Base-by-base conservation (phyloP, 2,797 vertebrate species). In the Meriones psammophilus region DNA sequence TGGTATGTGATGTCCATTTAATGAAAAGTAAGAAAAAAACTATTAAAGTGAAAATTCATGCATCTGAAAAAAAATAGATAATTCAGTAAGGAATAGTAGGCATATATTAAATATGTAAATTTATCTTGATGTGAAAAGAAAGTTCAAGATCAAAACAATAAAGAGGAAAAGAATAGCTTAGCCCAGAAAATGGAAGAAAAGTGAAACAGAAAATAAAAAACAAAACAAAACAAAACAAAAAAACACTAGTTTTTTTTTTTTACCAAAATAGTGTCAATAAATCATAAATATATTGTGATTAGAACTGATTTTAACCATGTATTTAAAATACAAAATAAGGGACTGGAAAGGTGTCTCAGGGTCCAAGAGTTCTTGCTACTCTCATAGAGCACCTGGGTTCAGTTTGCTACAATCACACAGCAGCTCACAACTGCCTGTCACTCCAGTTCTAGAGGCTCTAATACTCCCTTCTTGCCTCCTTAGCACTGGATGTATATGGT, bases 221-320 rank as follows among this genome's bases (percentile, higher is more conserved):
- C 14, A 89, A 91, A 83, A 88, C 76, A 88, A 85, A 7, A 39
- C 30, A 10, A 6, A 39, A 89, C 9, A 80, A 42, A 42, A 39
- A 89, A 13, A 80, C 26, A n/a, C 60, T 64, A 54, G 58, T 93
- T 6, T 42, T 42, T 42, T 42, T 42, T 42, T 42, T 42, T 6
- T 5, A 42, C 5, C 9, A 93, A 92, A 46, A 46, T 78, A 92
- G 88, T 73, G 58, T 84, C 54, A 94, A 83, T 83, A 26, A 42
- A 30, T 79, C 14, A 64, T 62, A 76, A 92, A 71, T 56, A 12
- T 15, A 90, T 80, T 93, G 13, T 88, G 20, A 80, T 60, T 95
- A 76, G 91, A 92, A 62, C 15, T 77, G 4, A 39, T 81, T 66
- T 76, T 12, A 78, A 83, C 18, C 50, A 24, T 80, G 0, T 0